Evolutionary conservation across 2,888 invertebrate genomes (phyloP), one percentile per base, ranked within the genome.

Genomic region (Caenorhabditis sp.): DNA sequence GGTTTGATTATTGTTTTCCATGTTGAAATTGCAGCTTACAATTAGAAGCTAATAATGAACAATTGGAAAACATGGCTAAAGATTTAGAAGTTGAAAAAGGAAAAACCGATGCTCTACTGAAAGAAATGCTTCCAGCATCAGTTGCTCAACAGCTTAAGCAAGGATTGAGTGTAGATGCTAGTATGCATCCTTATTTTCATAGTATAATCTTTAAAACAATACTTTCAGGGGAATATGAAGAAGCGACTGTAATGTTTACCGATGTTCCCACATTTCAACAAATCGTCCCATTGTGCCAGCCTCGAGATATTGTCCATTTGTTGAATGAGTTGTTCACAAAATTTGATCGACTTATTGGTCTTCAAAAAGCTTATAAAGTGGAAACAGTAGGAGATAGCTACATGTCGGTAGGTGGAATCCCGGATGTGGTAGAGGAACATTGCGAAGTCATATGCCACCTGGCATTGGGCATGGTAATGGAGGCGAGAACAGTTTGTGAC

Each of bases 201-300:
- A 32, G 5, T 44, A 3, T 15, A 5, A 1, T 18, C 6, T 8
- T 13, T 5, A 11, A 22, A 20, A 51, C n/a, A 37, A 22, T n/a
- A 47, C 32, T 51, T 26, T 32, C 55, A 88, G 88, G 86, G 50
- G 88, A 88, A 60, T 88, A 88, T 53, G 86, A 86, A n/a, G 85
- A 88, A 60, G 91, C 90, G 2, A 92, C 92, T 2, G 90, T 92
- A 18, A 88, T 92, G 83, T 92, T 92, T 86, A 89, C 91, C 47
- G 92, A 92, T 83, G 92, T 92, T 13, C 92, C 92, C 35, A 89
- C 88, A 5, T 92, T 92, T 82, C 92, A 92, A 58, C 88, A 89
- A 76, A 92, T 92, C 51, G 91, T 92, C 0, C 88, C 92, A 3
- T 83, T 88, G 2, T 90, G 91, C 71, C 83, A 89, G 28, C 89